Conservation (phyloP, 2,113 vertebrate genomes). For the Tragelaphus scriptus region DNA sequence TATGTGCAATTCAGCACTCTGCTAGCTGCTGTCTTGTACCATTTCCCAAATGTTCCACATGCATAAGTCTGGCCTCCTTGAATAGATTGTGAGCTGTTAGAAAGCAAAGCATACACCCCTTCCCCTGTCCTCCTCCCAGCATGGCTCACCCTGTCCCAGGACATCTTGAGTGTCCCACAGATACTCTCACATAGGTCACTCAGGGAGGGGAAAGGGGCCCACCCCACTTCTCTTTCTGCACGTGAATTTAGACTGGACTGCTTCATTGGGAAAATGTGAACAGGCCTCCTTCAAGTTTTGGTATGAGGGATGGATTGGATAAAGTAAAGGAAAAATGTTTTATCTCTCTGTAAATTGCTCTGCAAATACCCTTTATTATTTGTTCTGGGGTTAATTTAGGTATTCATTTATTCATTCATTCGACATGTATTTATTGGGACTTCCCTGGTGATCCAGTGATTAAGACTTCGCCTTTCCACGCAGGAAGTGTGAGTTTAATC, state of each 20-base stretch:
- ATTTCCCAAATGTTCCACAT: slow-evolving; percentile 56
- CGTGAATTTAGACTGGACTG: neutral
- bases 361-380: neutral
- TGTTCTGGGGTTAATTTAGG: neutral
- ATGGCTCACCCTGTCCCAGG: neutral
- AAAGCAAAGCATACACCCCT: neutral
- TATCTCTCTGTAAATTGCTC: neutral
- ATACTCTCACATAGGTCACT: neutral
- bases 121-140: neutral
- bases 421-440: neutral
- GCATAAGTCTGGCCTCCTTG: slow-evolving; percentile 42
- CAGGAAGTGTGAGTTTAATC: neutral
- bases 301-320: neutral
- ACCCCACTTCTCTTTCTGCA: neutral
- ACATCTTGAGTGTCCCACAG: neutral
- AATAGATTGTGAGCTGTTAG: slow-evolving; percentile 28
- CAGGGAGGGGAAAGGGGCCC: neutral
- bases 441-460: neutral
- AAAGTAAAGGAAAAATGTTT: neutral
- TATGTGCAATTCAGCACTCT: slow-evolving; percentile 41
- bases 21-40: slow-evolving; percentile 44
- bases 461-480: neutral
- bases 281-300: neutral
- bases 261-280: neutral
- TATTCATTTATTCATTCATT: neutral